Evolutionary conservation across 2,888 invertebrate genomes (phyloP), one percentile per base, ranked within the genome.

Genomic region (Buathra laborator): DNA sequence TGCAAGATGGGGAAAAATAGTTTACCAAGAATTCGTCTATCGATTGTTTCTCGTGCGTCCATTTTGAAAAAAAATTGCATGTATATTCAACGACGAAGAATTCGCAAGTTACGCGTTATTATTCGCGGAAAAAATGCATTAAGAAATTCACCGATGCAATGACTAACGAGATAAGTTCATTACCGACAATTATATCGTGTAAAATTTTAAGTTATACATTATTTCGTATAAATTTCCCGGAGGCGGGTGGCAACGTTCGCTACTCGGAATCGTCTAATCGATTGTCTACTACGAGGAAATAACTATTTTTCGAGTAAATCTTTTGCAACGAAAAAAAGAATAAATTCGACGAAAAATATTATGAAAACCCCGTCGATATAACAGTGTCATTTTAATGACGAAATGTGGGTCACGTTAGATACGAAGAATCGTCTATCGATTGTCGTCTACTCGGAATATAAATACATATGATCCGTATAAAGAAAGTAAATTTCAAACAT

Each of bases 201-300:
- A n/a, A 14, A 62, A 46, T 24, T 44, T 19, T 14, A 14, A 59
- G 62, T 5, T 6, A 59, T 24, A 56, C 24, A 12, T 24, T 24
- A 24, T 24, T 56, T 56, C 24, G 56, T 24, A 24, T 12, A 56
- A 56, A 19, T 37, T 37, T 37, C 37, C 37, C 37, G 37, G 37
- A 37, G 37, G 6, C 37, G 9, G 37, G 19, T 24, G 3, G 19
- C 56, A 5, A 24, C 43, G 3, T 68, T 16, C 29, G 37, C 5
- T 83, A 75, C 78, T 19, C 10, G 48, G 83, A 83, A 83, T 67
- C n/a, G 68, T 24, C 62, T 46, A 5, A 70, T 70, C 64, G 64
- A 71, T 76, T 71, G 75, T 80, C 32, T 67, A 14, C 14, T 83
- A 83, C 83, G 64, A 37, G 74, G 83, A 83, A 79, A 62, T 10